Base-by-base conservation (phyloP, 2,888 invertebrate genomes). In the Eupithecia subumbrata region DNA sequence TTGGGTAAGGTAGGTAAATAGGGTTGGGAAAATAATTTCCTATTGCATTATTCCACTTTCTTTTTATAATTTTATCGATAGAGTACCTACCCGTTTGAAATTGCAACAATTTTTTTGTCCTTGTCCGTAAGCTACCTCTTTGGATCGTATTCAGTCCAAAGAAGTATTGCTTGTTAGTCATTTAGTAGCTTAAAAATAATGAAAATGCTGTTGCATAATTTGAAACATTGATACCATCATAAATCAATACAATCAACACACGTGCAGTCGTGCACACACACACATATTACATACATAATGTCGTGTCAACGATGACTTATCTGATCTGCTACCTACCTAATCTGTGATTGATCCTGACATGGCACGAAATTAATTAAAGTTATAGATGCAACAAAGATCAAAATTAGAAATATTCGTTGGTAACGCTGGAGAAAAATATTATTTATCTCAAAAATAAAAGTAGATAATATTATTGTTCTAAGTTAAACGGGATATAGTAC, bases 261-360 rank as follows among this genome's bases (percentile, higher is more conserved):
- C 43, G 43, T 43, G 68, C 40, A 68, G 43, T 68, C 68, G 68
- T 68, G 68, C 64, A 75, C 75, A 74, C 69, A 71, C 69, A 77
- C 75, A 78, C 34, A 64, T 63, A 63, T 34, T 67, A 69, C 69
- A 77, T 73, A 79, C 64, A 78, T 77, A 76, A 71, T 85, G 90
- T 88, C 89, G 86, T 85, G 89, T 90, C 92, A 89, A 89, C 90
- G 88, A 86, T 88, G 85, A 84, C 86, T 83, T 77, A 78, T 83
- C 82, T 82, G 88, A 93, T 91, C 90, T 88, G 85, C 76, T 85
- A 83, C 83, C 76, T 85, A 83, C 83, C 83, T 82, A 88, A 90
- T 83, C 82, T 84, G 85, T 91, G 91, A 93, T 93, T 89, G 91
- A 90, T 91, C 84, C 89, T 85, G 89, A 89, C 90, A 88, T 82